Evolutionary conservation across 2,888 invertebrate species (phyloP), one percentile per base, ranked within the genome.

Genomic region (Amiota minor): DNA sequence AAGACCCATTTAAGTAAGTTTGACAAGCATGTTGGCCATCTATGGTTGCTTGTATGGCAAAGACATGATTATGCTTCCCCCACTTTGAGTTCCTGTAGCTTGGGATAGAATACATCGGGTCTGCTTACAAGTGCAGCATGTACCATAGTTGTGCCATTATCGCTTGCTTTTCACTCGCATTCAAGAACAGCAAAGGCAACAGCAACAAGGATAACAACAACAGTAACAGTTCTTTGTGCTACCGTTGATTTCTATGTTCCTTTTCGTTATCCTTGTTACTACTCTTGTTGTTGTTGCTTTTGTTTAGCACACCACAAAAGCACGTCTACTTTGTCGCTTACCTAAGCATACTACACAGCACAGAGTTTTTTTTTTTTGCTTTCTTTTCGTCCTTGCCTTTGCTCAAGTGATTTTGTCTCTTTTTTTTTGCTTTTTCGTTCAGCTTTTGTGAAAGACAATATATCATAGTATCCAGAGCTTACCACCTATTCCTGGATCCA

Each of bases 51-150:
- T 35, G 2, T 35, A 6, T 35, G 6, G 0, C 6, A 35, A 35
- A 35, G 23, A 35, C 35, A 35, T 35, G 35, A 35, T 35, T 35
- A 3, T 35, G 4, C 6, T 35, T 8, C 3, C 35, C 35, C 35
- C 35, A 35, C 35, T 35, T 35, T 35, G 6, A 35, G 6, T 35
- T 35, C 0, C 35, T 35, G 35, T 35, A 35, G 35, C 35, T 6
- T 35, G 2, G 35, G 6, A 35, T 6, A 6, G 35, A 35, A 35
- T 35, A 35, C 35, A 47, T 77, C 80, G 77, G 81, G 81, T 80
- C 79, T 81, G 85, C 82, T 83, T 85, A 84, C 85, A 83, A 85
- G 83, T 83, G 84, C 79, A 84, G 85, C 85, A 84, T 85, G 85
- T 84, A 78, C 78, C n/a, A n/a, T 80, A 35, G 35, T 35, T 35